Percentiles rank a stretch among this genome's conserved stretches.
Evolutionary conservation across 2,113 vertebrate species (phyloP).

Genomic region (Sakesphorus luctuosus): DNA sequence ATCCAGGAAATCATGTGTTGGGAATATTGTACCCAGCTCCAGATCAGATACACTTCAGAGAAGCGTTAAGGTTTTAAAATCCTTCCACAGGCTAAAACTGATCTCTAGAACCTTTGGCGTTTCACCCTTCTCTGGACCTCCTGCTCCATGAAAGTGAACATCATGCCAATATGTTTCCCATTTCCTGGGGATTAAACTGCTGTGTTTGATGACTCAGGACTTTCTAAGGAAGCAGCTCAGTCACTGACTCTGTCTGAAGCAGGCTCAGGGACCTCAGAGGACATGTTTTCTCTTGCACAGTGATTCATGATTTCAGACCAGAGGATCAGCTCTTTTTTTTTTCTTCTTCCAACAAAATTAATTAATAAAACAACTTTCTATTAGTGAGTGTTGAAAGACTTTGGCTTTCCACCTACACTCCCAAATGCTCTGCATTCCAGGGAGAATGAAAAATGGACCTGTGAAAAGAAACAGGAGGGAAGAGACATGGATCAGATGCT

Average conservation of each 20-base stretch:
- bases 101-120: constrained; percentile 9
- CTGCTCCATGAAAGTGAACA: background rate
- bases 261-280: constrained; percentile 27
- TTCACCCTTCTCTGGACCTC: constrained; percentile 27
- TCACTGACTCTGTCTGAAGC: constrained; percentile 12
- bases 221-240: constrained; percentile 33
- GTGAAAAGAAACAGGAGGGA: constrained; percentile 28
- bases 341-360: constrained; percentile 1
- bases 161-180: constrained; percentile 48
- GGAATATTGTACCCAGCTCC: background rate
- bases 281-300: background rate
- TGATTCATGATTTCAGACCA: constrained; percentile 43
- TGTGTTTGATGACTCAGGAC: constrained; percentile 38
- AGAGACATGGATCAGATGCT: background rate
- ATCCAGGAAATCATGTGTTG: constrained; percentile 15
- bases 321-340: background rate
- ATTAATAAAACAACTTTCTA: constrained; percentile 61
- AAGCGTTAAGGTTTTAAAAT: constrained; percentile 31
- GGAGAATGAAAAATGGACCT: constrained; percentile 35
- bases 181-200: constrained; percentile 53
- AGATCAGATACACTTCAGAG: constrained; percentile 42
- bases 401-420: constrained; percentile 23
- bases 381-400: constrained; percentile 57
- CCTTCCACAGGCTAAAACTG: background rate
- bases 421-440: constrained; percentile 29